Evolutionary conservation across 64 coral and sea anemone species (phyloP).

Genomic region (Dendrophyllia cribrosa): DNA sequence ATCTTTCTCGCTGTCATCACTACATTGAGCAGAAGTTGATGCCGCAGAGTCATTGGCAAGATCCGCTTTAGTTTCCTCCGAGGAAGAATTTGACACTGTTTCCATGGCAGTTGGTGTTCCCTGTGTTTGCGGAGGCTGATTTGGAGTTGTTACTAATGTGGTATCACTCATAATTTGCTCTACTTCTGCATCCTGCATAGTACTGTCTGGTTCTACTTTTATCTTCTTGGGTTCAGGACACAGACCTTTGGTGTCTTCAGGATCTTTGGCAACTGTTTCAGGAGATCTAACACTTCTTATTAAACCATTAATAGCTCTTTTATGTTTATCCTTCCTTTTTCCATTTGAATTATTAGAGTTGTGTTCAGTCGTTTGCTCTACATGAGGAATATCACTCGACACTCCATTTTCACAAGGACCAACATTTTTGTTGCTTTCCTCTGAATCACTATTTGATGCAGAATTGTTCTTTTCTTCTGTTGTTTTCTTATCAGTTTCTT

Average conservation of each 20-base stretch:
- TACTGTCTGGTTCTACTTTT: conserved; percentile 88
- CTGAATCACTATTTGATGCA: background rate
- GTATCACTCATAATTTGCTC: conserved; percentile 52
- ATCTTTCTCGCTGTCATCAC: conserved; percentile 30
- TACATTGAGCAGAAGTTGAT: conserved; percentile 38
- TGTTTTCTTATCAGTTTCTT: conserved; percentile 1
- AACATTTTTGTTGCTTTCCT: background rate
- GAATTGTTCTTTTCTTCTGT: conserved; percentile 4
- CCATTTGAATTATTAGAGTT: background rate
- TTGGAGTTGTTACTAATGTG: conserved; percentile 33
- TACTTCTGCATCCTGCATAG: conserved; percentile 69
- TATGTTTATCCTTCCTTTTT: conserved; percentile 24
- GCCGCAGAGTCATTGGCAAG: conserved; percentile 10
- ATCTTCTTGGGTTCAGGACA: conserved; percentile 77
- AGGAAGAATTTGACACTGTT: conserved; percentile 49
- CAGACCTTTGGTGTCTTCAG: conserved; percentile 37
- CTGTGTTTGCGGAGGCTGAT: conserved; percentile 64
- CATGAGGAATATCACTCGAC: background rate
- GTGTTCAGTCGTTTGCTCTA: background rate
- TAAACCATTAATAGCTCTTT: conserved; percentile 61
- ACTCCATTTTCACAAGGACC: conserved; percentile 29
- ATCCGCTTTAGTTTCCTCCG: conserved; percentile 50
- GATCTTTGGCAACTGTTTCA: conserved; percentile 68
- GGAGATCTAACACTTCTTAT: conserved; percentile 32
- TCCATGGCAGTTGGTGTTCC: conserved; percentile 73